Conservation (phyloP, 1,140 invertebrate genomes). For the Samia ricini region DNA sequence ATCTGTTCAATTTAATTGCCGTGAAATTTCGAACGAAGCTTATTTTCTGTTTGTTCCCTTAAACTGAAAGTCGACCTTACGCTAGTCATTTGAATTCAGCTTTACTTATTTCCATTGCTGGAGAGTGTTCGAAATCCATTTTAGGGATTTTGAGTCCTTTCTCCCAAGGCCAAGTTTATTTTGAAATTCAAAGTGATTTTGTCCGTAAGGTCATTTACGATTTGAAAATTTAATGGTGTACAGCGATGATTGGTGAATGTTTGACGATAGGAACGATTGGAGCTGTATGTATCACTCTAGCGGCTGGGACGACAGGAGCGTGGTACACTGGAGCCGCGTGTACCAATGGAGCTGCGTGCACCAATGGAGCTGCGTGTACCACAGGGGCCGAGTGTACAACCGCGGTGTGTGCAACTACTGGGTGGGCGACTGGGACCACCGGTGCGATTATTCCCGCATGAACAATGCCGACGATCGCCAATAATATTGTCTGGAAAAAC, state of each 20-base stretch:
- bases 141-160: not conserved
- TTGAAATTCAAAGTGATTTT: not conserved
- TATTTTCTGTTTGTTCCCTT: not conserved
- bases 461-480: constrained; percentile 49
- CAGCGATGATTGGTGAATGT: constrained; percentile 42
- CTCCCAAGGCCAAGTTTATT: not conserved
- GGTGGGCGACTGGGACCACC: constrained; percentile 45
- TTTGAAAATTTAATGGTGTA: constrained; percentile 49
- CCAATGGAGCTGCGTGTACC: constrained; percentile 27
- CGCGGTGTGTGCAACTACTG: constrained; percentile 42
- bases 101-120: not conserved
- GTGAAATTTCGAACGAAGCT: not conserved
- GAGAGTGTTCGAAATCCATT: not conserved
- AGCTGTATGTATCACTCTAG: constrained; percentile 35
- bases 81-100: not conserved
- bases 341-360: constrained; percentile 41
- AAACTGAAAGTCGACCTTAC: not conserved
- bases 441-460: constrained; percentile 57
- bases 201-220: not conserved
- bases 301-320: constrained; percentile 44
- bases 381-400: constrained; percentile 35
- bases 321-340: constrained; percentile 38
- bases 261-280: constrained; percentile 38
- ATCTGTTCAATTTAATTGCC: not conserved
- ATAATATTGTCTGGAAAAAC: constrained; percentile 49